Conservation (phyloP, 2,888 invertebrate species). For the Nomada goodeniana region DNA sequence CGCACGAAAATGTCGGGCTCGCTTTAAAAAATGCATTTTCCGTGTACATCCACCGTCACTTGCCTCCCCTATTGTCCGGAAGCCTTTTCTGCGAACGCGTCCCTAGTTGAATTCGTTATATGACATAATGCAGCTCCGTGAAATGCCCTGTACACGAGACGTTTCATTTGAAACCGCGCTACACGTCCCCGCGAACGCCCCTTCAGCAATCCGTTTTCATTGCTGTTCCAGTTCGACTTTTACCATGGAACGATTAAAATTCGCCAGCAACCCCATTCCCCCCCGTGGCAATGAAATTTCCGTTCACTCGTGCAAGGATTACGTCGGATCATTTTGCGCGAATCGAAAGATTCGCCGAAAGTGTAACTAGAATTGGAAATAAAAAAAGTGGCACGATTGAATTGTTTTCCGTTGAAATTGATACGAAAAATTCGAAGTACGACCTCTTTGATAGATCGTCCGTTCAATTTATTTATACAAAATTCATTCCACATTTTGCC, state of each 20-base stretch:
- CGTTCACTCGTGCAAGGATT: background rate
- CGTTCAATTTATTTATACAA: no score
- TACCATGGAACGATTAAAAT: background rate
- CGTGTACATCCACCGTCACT: slow-evolving; percentile 26
- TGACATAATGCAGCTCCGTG: slow-evolving; percentile 23
- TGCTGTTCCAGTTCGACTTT: background rate
- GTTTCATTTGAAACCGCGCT: slow-evolving; percentile 17
- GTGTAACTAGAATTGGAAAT: no score
- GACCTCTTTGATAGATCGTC: no score
- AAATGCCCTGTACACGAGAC: slow-evolving; percentile 11
- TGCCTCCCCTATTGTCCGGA: slow-evolving; percentile 33
- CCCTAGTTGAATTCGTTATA: slow-evolving; percentile 38
- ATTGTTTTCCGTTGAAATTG: no score
- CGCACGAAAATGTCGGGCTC: slow-evolving; percentile 45
- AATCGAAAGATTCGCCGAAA: no score
- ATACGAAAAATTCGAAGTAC: no score
- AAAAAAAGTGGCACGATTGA: no score
- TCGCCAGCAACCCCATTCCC: no score
- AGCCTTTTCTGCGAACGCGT: slow-evolving; percentile 33
- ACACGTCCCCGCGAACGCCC: background rate
- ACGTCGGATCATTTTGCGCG: background rate
- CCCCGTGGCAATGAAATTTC: background rate
- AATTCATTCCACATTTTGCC: no score
- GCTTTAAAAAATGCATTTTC: slow-evolving; percentile 62
- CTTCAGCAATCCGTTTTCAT: slow-evolving; percentile 4